Conservation (phyloP, 2,113 vertebrate genomes). For the Poeciliopsis retropinna region DNA sequence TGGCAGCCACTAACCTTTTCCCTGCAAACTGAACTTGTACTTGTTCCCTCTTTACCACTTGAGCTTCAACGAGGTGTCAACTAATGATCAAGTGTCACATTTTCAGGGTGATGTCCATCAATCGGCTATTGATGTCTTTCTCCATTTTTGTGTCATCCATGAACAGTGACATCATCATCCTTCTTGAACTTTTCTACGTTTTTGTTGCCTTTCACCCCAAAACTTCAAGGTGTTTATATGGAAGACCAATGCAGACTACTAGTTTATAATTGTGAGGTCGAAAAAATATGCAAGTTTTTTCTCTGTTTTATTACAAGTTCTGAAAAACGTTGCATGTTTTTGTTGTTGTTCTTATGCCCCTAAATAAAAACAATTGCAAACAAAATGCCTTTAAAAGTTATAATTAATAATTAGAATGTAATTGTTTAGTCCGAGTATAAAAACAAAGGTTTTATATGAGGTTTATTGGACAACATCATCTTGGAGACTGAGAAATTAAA, state of each 20-base stretch:
- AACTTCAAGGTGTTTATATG: neutral
- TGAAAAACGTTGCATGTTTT: neutral
- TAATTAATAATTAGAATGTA: neutral
- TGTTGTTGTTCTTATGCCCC: neutral
- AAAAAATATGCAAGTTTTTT: neutral
- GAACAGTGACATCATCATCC: too few relatives aligned
- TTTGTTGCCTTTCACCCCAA: neutral
- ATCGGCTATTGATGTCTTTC: too few relatives aligned
- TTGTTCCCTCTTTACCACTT: neutral
- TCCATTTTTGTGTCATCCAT: too few relatives aligned
- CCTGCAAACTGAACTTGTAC: slow-evolving; percentile 10
- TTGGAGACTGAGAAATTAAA: too few relatives aligned
- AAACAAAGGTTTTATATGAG: neutral
- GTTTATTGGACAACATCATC: neutral
- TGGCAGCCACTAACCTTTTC: slow-evolving; percentile 14
- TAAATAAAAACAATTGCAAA: neutral
- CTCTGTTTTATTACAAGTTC: neutral
- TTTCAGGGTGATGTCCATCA: neutral
- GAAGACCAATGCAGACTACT: too few relatives aligned
- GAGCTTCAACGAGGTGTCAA: neutral
- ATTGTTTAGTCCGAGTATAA: neutral
- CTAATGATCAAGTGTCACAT: neutral
- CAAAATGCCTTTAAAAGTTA: neutral
- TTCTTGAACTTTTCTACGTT: neutral
- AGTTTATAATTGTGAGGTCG: neutral